Conservation (phyloP, 2,113 vertebrate genomes). For the Carettochelys insculpta region DNA sequence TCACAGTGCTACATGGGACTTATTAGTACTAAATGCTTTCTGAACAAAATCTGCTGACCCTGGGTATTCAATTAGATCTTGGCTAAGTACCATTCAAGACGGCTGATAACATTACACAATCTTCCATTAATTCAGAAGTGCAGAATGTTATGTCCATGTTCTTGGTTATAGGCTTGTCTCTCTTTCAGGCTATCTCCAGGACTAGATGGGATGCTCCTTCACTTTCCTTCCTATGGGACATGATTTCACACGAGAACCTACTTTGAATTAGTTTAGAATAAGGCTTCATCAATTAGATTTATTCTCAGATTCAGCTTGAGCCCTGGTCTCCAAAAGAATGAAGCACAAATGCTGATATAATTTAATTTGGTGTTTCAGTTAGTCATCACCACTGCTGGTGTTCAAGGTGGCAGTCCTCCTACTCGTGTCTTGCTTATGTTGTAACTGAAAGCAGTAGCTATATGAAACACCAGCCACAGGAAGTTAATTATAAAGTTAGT, state of each 20-base stretch:
- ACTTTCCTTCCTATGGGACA: neutral
- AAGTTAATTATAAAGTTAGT: neutral
- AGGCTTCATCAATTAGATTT: neutral
- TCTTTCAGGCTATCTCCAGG: neutral
- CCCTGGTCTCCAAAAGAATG: neutral
- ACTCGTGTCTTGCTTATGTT: neutral
- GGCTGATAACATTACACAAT: neutral
- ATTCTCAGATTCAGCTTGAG: neutral
- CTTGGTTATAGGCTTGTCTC: neutral
- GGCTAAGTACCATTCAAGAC: neutral
- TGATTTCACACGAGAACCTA: neutral
- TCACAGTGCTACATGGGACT: neutral
- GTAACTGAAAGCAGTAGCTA: neutral
- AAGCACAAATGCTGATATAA: neutral
- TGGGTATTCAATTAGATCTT: neutral
- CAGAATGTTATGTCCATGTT: neutral
- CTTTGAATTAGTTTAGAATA: neutral
- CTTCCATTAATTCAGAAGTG: neutral
- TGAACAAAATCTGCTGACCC: neutral
- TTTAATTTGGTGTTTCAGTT: neutral
- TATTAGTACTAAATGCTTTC: neutral
- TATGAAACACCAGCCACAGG: neutral
- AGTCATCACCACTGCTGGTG: neutral
- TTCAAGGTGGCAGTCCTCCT: neutral
- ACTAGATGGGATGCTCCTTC: neutral